Evolutionary conservation across 92 coral and sea anemone species (phyloP).

Genomic region (Parazoanthus swiftii): DNA sequence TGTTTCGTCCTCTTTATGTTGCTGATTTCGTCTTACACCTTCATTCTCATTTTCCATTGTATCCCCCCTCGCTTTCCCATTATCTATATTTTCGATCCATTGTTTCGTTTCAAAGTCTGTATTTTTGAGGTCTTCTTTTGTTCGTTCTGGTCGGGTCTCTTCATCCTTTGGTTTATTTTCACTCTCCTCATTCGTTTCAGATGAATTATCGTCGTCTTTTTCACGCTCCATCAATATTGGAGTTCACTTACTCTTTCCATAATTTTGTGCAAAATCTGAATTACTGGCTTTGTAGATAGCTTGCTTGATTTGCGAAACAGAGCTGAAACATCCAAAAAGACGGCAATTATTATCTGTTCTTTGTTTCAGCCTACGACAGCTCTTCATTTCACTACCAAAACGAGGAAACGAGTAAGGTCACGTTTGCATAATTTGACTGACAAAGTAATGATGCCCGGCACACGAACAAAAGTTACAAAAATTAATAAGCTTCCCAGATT

Average conservation of each 20-base stretch:
- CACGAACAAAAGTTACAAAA: too few relatives aligned
- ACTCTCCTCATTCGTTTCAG: not conserved
- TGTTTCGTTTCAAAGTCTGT: not conserved
- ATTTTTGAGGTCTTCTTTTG: not conserved
- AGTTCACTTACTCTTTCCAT: not conserved
- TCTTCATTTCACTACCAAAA: not conserved
- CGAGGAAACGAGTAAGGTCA: not conserved
- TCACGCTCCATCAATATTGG: conserved; percentile 12
- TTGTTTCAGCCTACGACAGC: not conserved
- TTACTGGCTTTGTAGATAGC: too few relatives aligned
- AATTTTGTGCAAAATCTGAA: not conserved
- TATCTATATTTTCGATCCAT: not conserved
- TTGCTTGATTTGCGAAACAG: not conserved
- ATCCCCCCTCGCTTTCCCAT: not conserved
- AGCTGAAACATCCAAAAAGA: conserved; percentile 7
- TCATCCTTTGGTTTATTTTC: not conserved
- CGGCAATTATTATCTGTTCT: too few relatives aligned
- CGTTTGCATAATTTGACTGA: too few relatives aligned
- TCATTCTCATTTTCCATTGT: conserved; percentile 5
- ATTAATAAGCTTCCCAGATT: too few relatives aligned
- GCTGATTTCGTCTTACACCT: not conserved
- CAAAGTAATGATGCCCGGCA: too few relatives aligned
- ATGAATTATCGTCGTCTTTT: not conserved
- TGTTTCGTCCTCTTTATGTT: not conserved
- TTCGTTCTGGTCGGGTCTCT: not conserved